phyloP scores from a whole-genome alignment of 2,888 invertebrate genomes.

The Osmoderma eremita region DNA sequence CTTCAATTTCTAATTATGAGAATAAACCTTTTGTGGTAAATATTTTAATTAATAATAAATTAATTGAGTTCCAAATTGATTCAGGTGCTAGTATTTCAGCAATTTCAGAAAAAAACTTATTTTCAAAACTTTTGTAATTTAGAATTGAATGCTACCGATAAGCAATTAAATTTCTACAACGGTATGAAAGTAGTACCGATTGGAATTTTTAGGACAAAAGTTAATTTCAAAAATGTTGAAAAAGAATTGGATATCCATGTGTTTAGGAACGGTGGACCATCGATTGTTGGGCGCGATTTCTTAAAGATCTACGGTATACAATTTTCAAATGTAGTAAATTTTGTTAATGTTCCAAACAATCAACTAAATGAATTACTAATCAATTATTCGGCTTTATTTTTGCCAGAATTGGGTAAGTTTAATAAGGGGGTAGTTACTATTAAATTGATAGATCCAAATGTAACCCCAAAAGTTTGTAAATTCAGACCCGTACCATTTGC shows the following conservation, averaged over 20 bases:
- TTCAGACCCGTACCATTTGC: slow-evolving; percentile 43
- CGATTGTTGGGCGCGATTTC: slow-evolving; percentile 1
- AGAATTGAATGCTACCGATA: too few relatives aligned
- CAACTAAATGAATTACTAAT: too few relatives aligned
- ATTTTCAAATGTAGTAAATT: background rate
- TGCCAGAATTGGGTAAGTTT: background rate
- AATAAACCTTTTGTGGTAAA: background rate
- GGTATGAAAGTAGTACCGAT: too few relatives aligned
- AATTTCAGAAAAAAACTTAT: too few relatives aligned
- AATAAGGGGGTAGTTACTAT: background rate
- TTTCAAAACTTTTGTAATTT: too few relatives aligned
- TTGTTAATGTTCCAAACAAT: background rate
- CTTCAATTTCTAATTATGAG: background rate
- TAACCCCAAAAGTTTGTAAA: slow-evolving; percentile 8
- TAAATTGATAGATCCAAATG: too few relatives aligned
- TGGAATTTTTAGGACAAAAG: too few relatives aligned
- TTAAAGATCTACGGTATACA: background rate
- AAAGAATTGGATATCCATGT: background rate
- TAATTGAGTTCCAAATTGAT: slow-evolving; percentile 7
- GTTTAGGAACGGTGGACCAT: slow-evolving; percentile 4
- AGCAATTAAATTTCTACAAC: too few relatives aligned
- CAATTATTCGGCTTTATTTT: too few relatives aligned
- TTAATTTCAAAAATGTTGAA: too few relatives aligned
- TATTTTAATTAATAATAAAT: background rate
- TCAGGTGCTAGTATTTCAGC: background rate